Percentiles rank a stretch among this genome's conserved stretches.
phyloP scores from a whole-genome alignment of 2,113 vertebrate genomes.

The Symphodus melops region DNA sequence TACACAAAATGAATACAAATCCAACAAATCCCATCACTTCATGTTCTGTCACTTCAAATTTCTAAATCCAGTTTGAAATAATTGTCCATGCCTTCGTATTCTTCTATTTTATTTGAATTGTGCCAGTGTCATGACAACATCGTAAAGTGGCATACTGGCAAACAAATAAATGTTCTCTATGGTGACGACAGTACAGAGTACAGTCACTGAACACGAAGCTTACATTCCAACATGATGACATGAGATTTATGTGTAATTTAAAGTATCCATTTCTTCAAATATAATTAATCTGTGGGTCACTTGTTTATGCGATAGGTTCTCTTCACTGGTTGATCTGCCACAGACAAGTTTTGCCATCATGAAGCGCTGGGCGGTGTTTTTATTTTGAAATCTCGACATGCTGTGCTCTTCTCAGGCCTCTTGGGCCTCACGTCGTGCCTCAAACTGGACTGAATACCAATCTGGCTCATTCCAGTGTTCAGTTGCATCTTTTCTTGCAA shows the following conservation, averaged over 20 bases:
- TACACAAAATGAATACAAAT: no score
- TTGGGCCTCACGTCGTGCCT: conserved; percentile 38
- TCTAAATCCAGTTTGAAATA: no score
- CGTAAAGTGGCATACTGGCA: no score
- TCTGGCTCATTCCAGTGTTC: conserved; percentile 50
- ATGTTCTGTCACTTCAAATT: no score
- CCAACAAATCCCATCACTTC: no score
- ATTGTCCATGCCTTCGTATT: no score
- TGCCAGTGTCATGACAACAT: no score
- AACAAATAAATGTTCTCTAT: no score
- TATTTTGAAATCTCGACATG: not conserved
- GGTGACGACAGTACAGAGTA: not conserved
- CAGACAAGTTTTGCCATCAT: conserved; percentile 21
- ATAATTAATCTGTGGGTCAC: no score
- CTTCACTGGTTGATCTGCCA: not conserved
- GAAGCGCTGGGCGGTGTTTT: conserved; percentile 13
- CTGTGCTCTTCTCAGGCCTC: conserved; percentile 29
- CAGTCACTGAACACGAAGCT: not conserved
- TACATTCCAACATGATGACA: not conserved
- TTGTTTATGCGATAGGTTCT: not conserved
- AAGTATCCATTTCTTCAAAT: no score
- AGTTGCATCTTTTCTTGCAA: conserved; percentile 58
- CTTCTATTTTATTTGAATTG: no score
- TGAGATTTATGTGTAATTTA: not conserved
- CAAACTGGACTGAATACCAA: conserved; percentile 58